Base-by-base conservation (phyloP, 2,797 vertebrate species). In the Syngnathus rostellatus region DNA sequence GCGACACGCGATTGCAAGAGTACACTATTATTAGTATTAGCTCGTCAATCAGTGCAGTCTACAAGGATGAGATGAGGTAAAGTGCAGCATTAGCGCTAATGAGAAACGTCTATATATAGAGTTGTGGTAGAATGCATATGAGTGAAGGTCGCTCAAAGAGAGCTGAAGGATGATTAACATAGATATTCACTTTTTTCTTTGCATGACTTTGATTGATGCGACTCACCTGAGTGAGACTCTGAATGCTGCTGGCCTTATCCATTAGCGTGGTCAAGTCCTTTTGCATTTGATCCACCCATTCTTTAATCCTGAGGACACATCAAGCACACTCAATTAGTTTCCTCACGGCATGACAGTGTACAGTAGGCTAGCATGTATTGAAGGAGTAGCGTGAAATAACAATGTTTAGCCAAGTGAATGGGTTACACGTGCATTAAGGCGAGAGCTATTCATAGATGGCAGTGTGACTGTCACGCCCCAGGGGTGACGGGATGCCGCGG, bases 211-310 rank as follows among this genome's bases (percentile, higher is more conserved):
- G 41, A 25, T 41, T 12, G 21, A 14, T 11, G 0, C 1, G 17
- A 40, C 89, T 92, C 87, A 98, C 96, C 75, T 89, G 62, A 63
- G 83, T 86, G 41, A 98, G 91, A 31, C 85, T 77, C 2, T 92
- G 82, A 68, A 95, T 88, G 64, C 94, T 93, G 0, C 91, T 97
- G 71, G 94, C 91, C 50, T 90, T 88, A 74, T 93, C 91, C 53
- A 92, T 93, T 80, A 98, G 77, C 1, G 89, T 86, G 74, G 96
- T 90, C 0, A 98, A 89, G 60, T 98, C 95, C 69, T 95, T 93
- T 77, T 98, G 94, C 93, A 98, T 97, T 88, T 95, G 94, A 64
- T 95, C 92, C 68, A 94, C 95, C 96, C 96, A 98, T 71, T 93
- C 92, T 68, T 94, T 95, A 83, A 98, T 88, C 72, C 96, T 98